Conservation (phyloP, 2,113 vertebrate genomes). For the Melospiza melodia region DNA sequence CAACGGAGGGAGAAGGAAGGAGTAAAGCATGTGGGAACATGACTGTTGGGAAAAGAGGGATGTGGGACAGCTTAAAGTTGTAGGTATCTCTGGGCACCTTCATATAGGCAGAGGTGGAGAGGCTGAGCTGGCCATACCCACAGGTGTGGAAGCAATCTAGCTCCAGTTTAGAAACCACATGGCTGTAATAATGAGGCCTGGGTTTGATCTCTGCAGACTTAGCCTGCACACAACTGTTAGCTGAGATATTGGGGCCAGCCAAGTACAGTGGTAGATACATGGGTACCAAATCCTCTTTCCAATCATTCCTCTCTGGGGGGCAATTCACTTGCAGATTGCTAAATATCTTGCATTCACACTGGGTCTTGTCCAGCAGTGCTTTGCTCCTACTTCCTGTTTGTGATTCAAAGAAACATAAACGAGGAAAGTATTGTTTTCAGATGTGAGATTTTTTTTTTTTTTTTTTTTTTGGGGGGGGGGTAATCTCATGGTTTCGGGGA, state of each 20-base stretch:
- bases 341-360: not conserved
- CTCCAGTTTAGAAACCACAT: not conserved
- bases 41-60: not conserved
- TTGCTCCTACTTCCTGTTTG: not conserved
- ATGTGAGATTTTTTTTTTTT: not conserved
- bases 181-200: not conserved
- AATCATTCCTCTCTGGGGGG: not conserved
- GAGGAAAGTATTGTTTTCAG: not conserved
- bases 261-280: not conserved
- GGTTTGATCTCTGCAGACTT: not conserved
- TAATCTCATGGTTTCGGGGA: not conserved
- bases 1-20: not conserved
- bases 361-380: not conserved
- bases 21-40: not conserved
- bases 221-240: not conserved
- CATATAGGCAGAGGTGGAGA: no score
- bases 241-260: not conserved
- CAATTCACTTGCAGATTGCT: not conserved
- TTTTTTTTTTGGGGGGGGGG: no score
- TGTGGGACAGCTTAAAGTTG: not conserved
- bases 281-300: not conserved
- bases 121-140: not conserved
- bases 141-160: not conserved
- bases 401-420: not conserved
- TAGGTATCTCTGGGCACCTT: not conserved